Evolutionary conservation across 2,888 invertebrate genomes (phyloP), one percentile per base, ranked within the genome.

Genomic region (Leptothorax acervorum): DNA sequence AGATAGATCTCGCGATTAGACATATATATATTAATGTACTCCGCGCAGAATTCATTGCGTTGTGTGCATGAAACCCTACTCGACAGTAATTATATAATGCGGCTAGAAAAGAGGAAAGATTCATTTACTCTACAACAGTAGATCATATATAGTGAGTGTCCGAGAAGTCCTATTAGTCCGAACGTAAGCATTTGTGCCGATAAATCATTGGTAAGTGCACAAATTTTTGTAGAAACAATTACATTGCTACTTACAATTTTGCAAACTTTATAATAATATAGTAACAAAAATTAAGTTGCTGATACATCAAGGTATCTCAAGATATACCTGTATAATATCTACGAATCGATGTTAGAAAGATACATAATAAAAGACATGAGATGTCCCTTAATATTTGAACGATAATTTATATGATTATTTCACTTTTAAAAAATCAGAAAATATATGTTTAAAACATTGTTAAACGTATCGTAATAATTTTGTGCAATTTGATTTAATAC

Each of bases 101-200:
- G 53, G 18, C 53, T 87, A 89, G 88, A 89, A 89, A 89, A 89
- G 82, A 35, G 57, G 48, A 48, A 65, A 11, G 18, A 62, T 45
- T 66, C 31, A 48, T 84, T 57, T 75, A 57, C 15, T 79, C 63
- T 28, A 9, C 23, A n/a, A 31, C 79, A 88, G 85, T 88, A 51
- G 60, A 45, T 75, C 23, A 57, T 65, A 68, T 12, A 60, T n/a
- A 60, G 48, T 35, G 60, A 35, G 45, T 70, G 70, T 48, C 5
- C 11, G 45, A 71, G 23, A 5, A 71, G 18, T 48, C 4, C 31
- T 11, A 35, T 66, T 65, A 65, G 3, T 28, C 6, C 39, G 1
- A 28, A 18, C 18, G 12, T 65, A 79, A 53, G 1, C 35, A 70
- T 15, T 45, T 1, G 35, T 11, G 9, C 2, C 35, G 5, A 60